phyloP scores from a whole-genome alignment of 1,140 invertebrate species.

The Megalonaias nervosa region DNA sequence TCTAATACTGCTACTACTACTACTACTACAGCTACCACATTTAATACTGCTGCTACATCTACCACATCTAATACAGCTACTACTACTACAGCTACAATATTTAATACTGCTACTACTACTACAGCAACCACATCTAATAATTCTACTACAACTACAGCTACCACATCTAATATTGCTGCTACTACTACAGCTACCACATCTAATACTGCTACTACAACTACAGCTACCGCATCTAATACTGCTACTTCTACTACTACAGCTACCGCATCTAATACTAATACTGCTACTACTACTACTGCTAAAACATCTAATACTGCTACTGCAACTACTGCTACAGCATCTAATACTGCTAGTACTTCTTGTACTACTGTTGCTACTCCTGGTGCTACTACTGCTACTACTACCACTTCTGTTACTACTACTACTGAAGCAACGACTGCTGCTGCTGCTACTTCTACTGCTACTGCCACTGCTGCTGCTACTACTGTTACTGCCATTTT shows the following conservation, averaged over 20 bases:
- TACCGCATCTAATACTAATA: conserved; percentile 3
- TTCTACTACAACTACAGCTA: conserved; percentile 12
- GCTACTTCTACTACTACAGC: conserved; percentile 10
- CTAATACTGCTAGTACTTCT: conserved; percentile 8
- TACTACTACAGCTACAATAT: too few species aligned
- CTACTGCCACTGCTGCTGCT: conserved; percentile 10
- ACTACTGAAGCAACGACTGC: conserved; percentile 4
- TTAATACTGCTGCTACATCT: background rate
- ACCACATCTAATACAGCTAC: conserved; percentile 7
- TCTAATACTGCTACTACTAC: conserved; percentile 23
- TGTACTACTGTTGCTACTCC: background rate
- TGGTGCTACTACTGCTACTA: conserved; percentile 10
- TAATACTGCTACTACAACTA: conserved; percentile 13
- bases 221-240: conserved; percentile 2
- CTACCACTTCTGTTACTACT: conserved; percentile 10
- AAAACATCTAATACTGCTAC: conserved; percentile 10
- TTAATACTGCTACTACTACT: too few species aligned
- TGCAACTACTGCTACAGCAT: conserved; percentile 2
- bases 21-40: conserved; percentile 28
- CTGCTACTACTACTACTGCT: conserved; percentile 5
- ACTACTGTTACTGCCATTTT: conserved; percentile 6
- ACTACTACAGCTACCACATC: background rate
- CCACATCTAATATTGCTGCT: conserved; percentile 2
- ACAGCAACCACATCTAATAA: conserved; percentile 4
- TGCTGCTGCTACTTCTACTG: conserved; percentile 8